Conservation (phyloP, 2,113 vertebrate species). For the Gymnocephalus cernua region DNA sequence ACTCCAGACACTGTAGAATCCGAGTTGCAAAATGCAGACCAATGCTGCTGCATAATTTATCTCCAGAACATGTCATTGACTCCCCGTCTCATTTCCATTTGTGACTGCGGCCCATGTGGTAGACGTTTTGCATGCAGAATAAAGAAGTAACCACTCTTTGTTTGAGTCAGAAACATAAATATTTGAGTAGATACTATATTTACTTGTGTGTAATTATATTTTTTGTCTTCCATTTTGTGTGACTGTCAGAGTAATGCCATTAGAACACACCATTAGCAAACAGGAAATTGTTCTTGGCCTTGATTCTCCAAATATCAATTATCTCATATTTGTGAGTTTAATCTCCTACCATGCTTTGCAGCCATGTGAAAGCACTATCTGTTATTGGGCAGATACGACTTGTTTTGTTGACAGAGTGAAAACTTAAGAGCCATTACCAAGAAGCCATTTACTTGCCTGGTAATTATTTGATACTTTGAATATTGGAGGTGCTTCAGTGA, state of each 20-base stretch:
- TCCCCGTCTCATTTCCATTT: constrained; percentile 43
- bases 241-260: constrained; percentile 23
- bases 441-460: constrained; percentile 48
- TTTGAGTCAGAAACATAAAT: constrained; percentile 39
- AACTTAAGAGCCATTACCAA: constrained; percentile 58
- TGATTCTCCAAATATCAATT: constrained; percentile 47
- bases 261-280: constrained; percentile 23
- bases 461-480: constrained; percentile 68
- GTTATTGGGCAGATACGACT: constrained; percentile 32
- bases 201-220: constrained; percentile 8
- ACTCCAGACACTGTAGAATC: constrained; percentile 55
- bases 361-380: constrained; percentile 35
- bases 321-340: constrained; percentile 42
- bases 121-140: constrained; percentile 17
- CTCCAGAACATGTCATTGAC: constrained; percentile 39
- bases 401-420: constrained; percentile 48
- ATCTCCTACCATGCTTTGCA: constrained; percentile 34
- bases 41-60: constrained; percentile 61
- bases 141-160: constrained; percentile 17
- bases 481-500: constrained; percentile 53
- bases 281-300: constrained; percentile 32
- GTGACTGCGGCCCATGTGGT: constrained; percentile 5
- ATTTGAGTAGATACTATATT: constrained; percentile 30
- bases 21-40: constrained; percentile 32
- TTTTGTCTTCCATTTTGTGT: constrained; percentile 19